Conservation (phyloP, 2,888 invertebrate species). For the Ormyrus nitidulus region DNA sequence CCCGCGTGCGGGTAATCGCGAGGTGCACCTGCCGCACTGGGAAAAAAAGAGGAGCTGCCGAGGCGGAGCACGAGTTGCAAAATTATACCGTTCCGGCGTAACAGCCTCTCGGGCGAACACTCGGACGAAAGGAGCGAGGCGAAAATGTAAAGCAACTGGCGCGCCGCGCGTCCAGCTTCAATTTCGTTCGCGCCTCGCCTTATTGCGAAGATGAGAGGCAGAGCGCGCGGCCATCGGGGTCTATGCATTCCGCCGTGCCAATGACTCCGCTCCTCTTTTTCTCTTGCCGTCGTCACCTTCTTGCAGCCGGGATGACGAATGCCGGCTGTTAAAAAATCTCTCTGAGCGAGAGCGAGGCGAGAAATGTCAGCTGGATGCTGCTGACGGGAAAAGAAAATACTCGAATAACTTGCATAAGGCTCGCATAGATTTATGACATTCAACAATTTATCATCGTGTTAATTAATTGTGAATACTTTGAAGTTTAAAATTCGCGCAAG, state of each 20-base stretch:
- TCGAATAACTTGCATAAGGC: too few species aligned
- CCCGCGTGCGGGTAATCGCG: background rate
- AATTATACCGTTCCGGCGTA: too few species aligned
- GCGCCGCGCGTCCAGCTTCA: conserved; percentile 5
- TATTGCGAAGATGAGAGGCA: background rate
- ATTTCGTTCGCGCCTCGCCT: conserved; percentile 19
- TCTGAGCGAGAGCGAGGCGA: background rate
- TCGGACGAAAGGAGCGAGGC: conserved; percentile 18
- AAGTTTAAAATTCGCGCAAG: too few species aligned
- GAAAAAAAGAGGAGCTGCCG: too few species aligned
- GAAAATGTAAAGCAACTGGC: conserved; percentile 48
- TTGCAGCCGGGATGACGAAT: background rate
- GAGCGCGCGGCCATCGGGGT: background rate
- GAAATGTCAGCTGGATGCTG: background rate
- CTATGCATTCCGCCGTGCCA: conserved; percentile 11
- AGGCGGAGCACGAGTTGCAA: too few species aligned
- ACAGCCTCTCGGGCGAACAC: too few species aligned
- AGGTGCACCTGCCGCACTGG: background rate
- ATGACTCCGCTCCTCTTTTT: conserved; percentile 11
- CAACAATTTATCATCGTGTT: too few species aligned
- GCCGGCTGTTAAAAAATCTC: background rate
- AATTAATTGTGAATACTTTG: too few species aligned
- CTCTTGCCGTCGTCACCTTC: conserved; percentile 17
- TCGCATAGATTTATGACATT: too few species aligned
- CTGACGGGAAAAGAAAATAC: background rate